Conservation (phyloP, 2,888 invertebrate genomes). For the Dicyrtoma fusca region DNA sequence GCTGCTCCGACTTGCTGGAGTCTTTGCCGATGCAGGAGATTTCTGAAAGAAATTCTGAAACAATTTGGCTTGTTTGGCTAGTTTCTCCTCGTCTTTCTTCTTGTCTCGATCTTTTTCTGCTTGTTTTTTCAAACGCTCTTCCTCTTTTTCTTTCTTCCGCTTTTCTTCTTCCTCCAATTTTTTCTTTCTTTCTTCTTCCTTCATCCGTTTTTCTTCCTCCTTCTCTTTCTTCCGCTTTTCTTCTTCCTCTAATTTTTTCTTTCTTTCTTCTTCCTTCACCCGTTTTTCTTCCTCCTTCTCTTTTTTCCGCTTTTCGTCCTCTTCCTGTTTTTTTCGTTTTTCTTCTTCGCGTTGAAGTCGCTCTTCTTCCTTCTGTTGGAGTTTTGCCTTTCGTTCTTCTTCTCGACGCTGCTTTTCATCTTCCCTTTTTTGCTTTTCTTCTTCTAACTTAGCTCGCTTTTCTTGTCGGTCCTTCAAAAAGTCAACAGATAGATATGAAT, state of each 20-base stretch:
- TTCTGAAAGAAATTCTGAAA: constrained; percentile 41
- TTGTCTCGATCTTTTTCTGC: constrained; percentile 62
- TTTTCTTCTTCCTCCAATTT: constrained; percentile 64
- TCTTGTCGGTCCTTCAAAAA: constrained; percentile 46
- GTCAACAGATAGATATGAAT: constrained; percentile 15
- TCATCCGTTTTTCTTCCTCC: constrained; percentile 35
- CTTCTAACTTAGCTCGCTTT: constrained; percentile 50
- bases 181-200: constrained; percentile 59
- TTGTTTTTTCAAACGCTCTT: constrained; percentile 65
- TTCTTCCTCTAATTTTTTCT: constrained; percentile 37
- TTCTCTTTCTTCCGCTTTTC: constrained; percentile 34
- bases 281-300: constrained; percentile 60
- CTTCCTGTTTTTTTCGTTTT: constrained; percentile 63
- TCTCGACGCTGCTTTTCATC: constrained; percentile 28
- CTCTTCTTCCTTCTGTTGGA: constrained; percentile 33
- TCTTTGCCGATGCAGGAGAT: constrained; percentile 28
- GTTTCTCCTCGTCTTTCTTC: constrained; percentile 58
- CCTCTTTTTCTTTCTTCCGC: constrained; percentile 67
- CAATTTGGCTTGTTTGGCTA: constrained; percentile 57
- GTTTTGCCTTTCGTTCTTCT: constrained; percentile 21
- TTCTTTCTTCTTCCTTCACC: constrained; percentile 39
- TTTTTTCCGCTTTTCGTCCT: constrained; percentile 66
- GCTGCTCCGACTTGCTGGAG: neutral
- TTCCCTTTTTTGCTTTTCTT: constrained; percentile 37
- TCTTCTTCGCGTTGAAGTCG: constrained; percentile 25